A percentile compares a stretch with the other conserved stretches of the same genome.
Evolutionary conservation across 2,113 vertebrate species (phyloP).

Genomic region (Lycaon pictus): DNA sequence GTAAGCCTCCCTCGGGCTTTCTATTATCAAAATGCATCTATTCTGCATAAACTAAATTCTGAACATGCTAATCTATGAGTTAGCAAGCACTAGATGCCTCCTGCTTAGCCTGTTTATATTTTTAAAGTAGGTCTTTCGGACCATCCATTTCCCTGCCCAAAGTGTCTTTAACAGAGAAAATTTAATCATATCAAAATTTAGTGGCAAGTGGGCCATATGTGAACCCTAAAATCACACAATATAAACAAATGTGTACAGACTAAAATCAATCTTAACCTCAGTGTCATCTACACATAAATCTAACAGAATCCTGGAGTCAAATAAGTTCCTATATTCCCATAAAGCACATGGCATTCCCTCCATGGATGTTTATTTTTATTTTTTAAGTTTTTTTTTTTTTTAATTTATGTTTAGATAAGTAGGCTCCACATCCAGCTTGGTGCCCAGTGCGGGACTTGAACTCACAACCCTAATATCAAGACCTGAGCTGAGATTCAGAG

Average conservation of each 20-base stretch:
- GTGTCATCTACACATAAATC: not conserved
- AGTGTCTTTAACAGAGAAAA: conserved; percentile 10
- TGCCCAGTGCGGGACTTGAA: not conserved
- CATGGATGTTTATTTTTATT: not conserved
- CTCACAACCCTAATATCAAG: not conserved
- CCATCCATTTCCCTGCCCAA: not conserved
- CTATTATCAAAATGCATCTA: not conserved
- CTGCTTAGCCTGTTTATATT: not conserved
- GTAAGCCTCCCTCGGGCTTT: not conserved
- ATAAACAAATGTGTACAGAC: not conserved
- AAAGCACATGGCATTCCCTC: not conserved
- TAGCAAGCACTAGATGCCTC: not conserved
- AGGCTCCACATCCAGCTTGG: not conserved
- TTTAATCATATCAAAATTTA: not conserved
- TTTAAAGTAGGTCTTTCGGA: not conserved
- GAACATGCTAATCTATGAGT: not conserved
- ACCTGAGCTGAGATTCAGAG: not conserved
- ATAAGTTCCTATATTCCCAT: not conserved
- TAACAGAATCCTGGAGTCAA: not conserved
- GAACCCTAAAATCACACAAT: not conserved
- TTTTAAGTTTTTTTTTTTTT: not conserved
- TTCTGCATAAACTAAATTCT: not conserved
- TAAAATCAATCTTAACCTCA: not conserved
- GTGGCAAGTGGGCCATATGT: not conserved
- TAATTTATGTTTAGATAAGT: not conserved